Percentiles rank a stretch among this genome's conserved stretches.
phyloP scores from a whole-genome alignment of 2,888 invertebrate species.

The Melipona bicolor region DNA sequence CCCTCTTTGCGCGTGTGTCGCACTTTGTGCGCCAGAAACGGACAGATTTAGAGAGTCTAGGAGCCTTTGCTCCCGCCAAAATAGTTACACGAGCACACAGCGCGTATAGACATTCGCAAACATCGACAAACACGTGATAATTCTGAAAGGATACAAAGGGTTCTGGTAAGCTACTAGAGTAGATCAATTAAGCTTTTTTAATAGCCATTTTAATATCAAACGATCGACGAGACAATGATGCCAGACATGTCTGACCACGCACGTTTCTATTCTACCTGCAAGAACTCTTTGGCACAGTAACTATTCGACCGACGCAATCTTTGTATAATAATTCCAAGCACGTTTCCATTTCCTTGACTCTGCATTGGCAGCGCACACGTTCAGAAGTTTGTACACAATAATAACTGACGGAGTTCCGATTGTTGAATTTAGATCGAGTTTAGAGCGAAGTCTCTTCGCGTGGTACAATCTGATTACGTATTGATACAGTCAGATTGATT shows the following conservation, averaged over 20 bases:
- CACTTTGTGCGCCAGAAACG: background rate
- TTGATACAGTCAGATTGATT: background rate
- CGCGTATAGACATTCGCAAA: background rate
- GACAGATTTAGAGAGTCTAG: background rate
- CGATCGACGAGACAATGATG: background rate
- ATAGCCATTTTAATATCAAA: too few species aligned
- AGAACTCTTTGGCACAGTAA: too few species aligned
- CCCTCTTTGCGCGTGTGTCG: too few species aligned
- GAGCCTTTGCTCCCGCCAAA: background rate
- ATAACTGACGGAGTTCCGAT: background rate
- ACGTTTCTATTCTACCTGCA: background rate
- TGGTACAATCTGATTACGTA: background rate
- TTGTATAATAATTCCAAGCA: too few species aligned
- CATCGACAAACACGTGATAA: background rate
- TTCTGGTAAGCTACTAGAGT: too few species aligned
- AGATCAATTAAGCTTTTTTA: too few species aligned
- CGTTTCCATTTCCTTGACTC: too few species aligned
- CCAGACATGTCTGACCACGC: background rate
- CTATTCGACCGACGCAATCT: too few species aligned
- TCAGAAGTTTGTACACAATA: background rate
- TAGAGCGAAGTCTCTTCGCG: background rate
- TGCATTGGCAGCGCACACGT: fast-evolving
- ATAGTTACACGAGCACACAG: background rate
- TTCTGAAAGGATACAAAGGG: too few species aligned
- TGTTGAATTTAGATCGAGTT: background rate